Evolutionary conservation across 2,888 invertebrate species (phyloP), one percentile per base, ranked within the genome.

Genomic region (Tachystola acroxantha): DNA sequence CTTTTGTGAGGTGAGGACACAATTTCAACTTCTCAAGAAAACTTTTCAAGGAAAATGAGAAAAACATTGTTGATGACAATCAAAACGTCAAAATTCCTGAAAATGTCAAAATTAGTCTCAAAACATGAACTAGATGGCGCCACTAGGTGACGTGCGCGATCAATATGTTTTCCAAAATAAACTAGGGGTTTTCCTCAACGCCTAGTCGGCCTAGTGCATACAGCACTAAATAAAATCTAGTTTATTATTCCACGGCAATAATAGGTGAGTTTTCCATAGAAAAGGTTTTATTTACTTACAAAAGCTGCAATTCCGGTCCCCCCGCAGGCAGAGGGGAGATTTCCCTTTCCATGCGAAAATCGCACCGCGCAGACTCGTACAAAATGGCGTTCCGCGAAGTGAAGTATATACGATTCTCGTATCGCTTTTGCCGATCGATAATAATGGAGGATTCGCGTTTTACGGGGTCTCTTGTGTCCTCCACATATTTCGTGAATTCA

Each of bases 341-440:
- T 85, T 80, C 84, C 85, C 79, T 82, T 84, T 80, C 85, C 82
- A 73, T 73, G 56, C 57, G 71, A 79, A 81, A 81, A 74, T 57
- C 74, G 56, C 63, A 86, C 68, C 89, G 91, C 91, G 91, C 91
- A 91, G 90, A 89, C 90, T 89, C 91, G 85, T 76, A 87, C 88
- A 91, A 91, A 88, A 91, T 91, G 91, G 91, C 91, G 89, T 78
- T 75, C 72, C 75, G 71, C 71, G 82, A 64, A 78, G 85, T 85
- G 77, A 76, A 80, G 79, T 84, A 68, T 74, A 78, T 71, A 74
- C 70, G 70, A 64, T 71, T 64, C 68, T 69, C 72, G 66, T 73
- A 71, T 71, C 73, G 68, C 79, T 78, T 84, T 80, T 84, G 76
- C 81, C 90, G 91, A 91, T 91, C 91, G 91, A 91, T 91, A 88